Percentiles rank a stretch among this genome's conserved stretches.
Conservation (phyloP, 1,140 invertebrate species). For the Chrysopa pallens region DNA sequence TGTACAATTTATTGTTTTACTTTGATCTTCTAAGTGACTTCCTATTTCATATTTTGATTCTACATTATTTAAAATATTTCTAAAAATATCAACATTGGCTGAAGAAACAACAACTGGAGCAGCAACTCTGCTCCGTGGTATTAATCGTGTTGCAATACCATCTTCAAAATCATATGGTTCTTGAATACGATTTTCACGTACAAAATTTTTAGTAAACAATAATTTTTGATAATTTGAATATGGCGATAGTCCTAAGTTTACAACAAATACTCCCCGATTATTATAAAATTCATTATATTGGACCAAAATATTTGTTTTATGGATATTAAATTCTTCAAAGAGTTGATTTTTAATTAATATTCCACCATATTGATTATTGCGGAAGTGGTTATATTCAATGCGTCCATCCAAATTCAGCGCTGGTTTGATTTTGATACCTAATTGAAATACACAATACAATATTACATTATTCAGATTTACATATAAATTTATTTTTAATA, state of each 20-base stretch:
- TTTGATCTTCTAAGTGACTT: constrained; percentile 87
- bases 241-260: constrained; percentile 70
- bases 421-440: constrained; percentile 64
- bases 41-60: constrained; percentile 85
- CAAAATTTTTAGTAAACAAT: constrained; percentile 74
- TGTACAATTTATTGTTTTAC: constrained; percentile 80
- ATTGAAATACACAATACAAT: too few species aligned
- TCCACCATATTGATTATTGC: constrained; percentile 60
- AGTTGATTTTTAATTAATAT: constrained; percentile 73
- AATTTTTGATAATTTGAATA: constrained; percentile 63
- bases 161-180: constrained; percentile 64
- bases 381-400: constrained; percentile 80
- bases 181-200: constrained; percentile 70
- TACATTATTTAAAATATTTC: constrained; percentile 87
- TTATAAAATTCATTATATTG: constrained; percentile 76
- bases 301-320: constrained; percentile 51
- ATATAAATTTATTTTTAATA: too few species aligned
- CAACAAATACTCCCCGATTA: constrained; percentile 76
- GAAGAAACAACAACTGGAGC: constrained; percentile 80
- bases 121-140: constrained; percentile 71
- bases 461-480: too few species aligned
- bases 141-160: constrained; percentile 42
- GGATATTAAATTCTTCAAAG: constrained; percentile 48
- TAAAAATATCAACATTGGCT: constrained; percentile 72
- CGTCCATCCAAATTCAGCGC: constrained; percentile 61